Evolutionary conservation across 1,140 invertebrate species (phyloP).

Genomic region (Whitmania pigra): DNA sequence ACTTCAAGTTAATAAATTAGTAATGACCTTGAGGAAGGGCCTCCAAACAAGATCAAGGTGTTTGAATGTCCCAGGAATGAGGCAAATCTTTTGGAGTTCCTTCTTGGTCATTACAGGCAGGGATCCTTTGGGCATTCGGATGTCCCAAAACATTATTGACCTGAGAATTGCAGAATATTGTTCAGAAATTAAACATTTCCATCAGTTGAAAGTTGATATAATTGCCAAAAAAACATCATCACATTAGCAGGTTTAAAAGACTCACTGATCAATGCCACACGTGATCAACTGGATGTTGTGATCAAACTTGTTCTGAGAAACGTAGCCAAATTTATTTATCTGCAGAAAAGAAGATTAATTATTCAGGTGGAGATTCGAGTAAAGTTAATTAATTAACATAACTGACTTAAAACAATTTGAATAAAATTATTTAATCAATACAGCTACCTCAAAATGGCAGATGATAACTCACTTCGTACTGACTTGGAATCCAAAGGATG

Average conservation of each 20-base stretch:
- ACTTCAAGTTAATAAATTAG: background rate
- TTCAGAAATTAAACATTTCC: background rate
- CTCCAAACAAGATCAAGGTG: constrained; percentile 41
- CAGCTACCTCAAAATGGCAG: too few relatives aligned
- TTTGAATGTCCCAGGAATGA: constrained; percentile 36
- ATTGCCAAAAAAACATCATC: background rate
- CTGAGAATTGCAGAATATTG: constrained; percentile 19
- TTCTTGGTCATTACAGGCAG: constrained; percentile 28
- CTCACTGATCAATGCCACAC: constrained; percentile 40
- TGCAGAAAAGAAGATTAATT: constrained; percentile 25
- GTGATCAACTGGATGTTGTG: constrained; percentile 38
- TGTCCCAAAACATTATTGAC: constrained; percentile 41
- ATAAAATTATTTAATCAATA: too few relatives aligned
- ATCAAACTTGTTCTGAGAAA: constrained; percentile 33
- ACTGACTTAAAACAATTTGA: background rate
- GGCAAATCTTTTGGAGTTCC: constrained; percentile 26
- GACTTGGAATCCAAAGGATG: constrained; percentile 42
- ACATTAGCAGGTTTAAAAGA: background rate
- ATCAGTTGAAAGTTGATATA: background rate
- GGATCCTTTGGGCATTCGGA: constrained; percentile 31
- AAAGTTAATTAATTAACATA: constrained; percentile 1
- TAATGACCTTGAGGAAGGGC: constrained; percentile 37
- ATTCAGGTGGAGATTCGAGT: background rate
- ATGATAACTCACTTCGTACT: constrained; percentile 36
- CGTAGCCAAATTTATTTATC: constrained; percentile 38